Conservation (phyloP, 2,113 vertebrate genomes). For the Maccullochella peelii region DNA sequence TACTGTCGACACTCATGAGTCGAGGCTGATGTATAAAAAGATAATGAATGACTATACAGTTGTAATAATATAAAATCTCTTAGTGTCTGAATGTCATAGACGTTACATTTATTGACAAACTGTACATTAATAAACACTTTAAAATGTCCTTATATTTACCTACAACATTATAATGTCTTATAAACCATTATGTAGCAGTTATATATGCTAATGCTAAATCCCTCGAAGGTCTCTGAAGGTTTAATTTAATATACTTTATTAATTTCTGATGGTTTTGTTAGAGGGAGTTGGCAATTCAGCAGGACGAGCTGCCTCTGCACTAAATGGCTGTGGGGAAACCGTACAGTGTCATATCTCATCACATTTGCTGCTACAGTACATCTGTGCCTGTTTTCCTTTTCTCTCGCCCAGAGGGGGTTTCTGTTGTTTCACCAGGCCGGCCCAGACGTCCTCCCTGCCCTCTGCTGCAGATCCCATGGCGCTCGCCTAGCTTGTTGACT, state of each 20-base stretch:
- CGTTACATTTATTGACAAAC: neutral
- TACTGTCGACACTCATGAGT: neutral
- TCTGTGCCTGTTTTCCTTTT: conserved; percentile 44
- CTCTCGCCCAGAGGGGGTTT: conserved; percentile 30
- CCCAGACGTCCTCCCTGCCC: conserved; percentile 5
- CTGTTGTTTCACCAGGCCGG: conserved; percentile 48
- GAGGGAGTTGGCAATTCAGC: neutral
- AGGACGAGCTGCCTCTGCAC: neutral
- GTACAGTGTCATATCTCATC: conserved; percentile 17
- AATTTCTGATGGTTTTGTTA: neutral
- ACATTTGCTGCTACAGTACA: conserved; percentile 34
- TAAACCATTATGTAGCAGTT: neutral
- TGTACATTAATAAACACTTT: neutral
- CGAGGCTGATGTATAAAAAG: neutral
- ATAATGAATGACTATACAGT: neutral
- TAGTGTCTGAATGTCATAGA: no score
- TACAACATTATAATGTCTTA: neutral
- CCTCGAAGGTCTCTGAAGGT: neutral
- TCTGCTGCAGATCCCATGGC: conserved; percentile 13
- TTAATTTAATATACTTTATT: neutral
- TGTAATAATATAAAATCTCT: neutral
- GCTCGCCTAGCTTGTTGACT: conserved; percentile 23
- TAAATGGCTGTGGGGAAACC: neutral
- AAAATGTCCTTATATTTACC: no score
- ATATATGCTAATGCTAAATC: neutral